phyloP scores from a whole-genome alignment of 2,888 invertebrate genomes.

The Drosophila stalkeri region DNA sequence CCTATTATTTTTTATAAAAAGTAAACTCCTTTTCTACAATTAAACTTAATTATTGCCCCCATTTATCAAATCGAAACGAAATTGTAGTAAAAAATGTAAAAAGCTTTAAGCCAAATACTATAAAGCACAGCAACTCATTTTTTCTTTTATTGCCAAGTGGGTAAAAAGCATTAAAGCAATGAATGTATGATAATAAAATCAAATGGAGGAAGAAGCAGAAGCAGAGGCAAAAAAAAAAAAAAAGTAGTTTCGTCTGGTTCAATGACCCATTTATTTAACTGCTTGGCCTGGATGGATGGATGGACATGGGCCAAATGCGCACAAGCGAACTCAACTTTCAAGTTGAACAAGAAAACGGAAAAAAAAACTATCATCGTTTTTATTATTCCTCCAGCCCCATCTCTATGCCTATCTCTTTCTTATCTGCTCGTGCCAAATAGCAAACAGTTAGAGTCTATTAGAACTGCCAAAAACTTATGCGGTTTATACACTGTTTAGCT shows the following conservation, averaged over 20 bases:
- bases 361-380: constrained; percentile 14
- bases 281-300: constrained; percentile 22
- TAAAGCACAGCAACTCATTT: constrained; percentile 20
- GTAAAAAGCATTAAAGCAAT: constrained; percentile 30
- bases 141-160: constrained; percentile 10
- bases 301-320: constrained; percentile 31
- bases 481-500: not conserved
- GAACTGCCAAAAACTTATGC: not conserved
- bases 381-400: not conserved
- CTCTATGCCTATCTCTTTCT: not conserved
- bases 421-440: not conserved
- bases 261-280: constrained; percentile 55
- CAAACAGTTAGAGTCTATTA: not conserved
- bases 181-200: constrained; percentile 36
- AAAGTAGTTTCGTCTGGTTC: constrained; percentile 35
- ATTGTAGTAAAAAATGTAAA: constrained; percentile 11
- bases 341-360: constrained; percentile 19
- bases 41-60: constrained; percentile 22
- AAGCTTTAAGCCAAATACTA: constrained; percentile 15
- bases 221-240: not conserved
- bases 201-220: constrained; percentile 11
- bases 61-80: constrained; percentile 5
- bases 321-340: constrained; percentile 44
- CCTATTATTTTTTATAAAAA: not conserved
- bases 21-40: not conserved